Base-by-base conservation (phyloP, 1,140 invertebrate genomes). In the Achatina immaculata region DNA sequence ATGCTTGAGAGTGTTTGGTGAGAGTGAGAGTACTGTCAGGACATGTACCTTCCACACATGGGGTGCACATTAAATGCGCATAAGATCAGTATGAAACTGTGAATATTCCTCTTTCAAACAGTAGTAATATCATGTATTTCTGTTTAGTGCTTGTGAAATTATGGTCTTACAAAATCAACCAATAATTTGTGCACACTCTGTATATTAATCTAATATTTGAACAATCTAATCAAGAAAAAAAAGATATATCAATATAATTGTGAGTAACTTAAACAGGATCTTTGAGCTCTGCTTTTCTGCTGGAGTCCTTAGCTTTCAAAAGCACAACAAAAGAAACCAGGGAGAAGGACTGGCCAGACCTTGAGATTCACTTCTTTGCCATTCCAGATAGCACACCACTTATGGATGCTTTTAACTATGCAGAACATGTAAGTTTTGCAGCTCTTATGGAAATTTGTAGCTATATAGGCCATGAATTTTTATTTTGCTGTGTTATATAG, bases 331-430 rank as follows among this genome's bases (percentile, higher is more conserved):
- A 75, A 28, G 74, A 69, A 6, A 51, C 78, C 19, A 43, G 73
- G 40, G 77, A 76, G 24, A 42, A 42, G 24, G 81, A 78, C n/a
- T 82, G 81, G 81, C 81, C 81, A n/a, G 58, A 82, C 34, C 81
- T 82, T 1, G 40, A 82, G 71, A 51, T 82, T 9, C 77, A 75
- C 11, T 82, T 79, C 51, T 62, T 48, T 43, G 48, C 34, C 9
- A 34, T 58, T 21, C 19, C 69, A 42, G 16, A 38, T 28, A 4
- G 7, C 11, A 31, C 38, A 19, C 3, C 16, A 24, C 28, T 43
- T 9, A 45, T 45, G 40, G 71, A 43, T 43, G 19, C 28, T 51
- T 45, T 45, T n/a, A 73, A 45, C 71, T 69, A 69, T 69, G 66
- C 34, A 69, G 68, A 69, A 36, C 28, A 34, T 42, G 36, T 24